Evolutionary conservation across 2,888 invertebrate genomes (phyloP).

Genomic region (Lypha dubia): DNA sequence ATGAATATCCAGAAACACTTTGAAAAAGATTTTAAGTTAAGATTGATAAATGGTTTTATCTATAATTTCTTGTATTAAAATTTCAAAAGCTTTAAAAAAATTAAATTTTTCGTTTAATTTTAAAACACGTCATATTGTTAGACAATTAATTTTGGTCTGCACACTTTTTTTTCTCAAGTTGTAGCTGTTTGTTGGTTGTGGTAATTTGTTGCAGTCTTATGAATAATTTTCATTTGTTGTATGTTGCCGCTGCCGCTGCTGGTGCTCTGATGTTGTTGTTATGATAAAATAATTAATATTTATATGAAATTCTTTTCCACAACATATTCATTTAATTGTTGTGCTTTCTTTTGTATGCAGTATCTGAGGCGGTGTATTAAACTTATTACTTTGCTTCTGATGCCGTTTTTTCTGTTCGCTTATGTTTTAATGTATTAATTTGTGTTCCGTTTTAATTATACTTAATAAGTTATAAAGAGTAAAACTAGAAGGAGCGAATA

Average conservation of each 20-base stretch:
- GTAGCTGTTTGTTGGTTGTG: background rate
- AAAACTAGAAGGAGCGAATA: constrained; percentile 24
- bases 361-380: constrained; percentile 18
- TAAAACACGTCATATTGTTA: constrained; percentile 21
- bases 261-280: no score
- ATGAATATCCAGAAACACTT: background rate
- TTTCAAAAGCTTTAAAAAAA: background rate
- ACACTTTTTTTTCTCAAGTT: background rate
- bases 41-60: constrained; percentile 29
- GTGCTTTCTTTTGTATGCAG: constrained; percentile 48
- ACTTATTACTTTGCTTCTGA: background rate
- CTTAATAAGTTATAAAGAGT: constrained; percentile 65
- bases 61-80: constrained; percentile 13
- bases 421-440: constrained; percentile 51
- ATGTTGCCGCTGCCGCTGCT: constrained; percentile 31
- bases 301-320: constrained; percentile 34
- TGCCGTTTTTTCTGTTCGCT: constrained; percentile 21
- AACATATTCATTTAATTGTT: constrained; percentile 51
- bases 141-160: constrained; percentile 29
- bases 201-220: constrained; percentile 53
- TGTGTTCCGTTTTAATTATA: constrained; percentile 71
- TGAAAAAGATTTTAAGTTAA: background rate
- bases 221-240: constrained; percentile 35
- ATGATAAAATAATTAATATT: constrained; percentile 57
- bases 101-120: background rate